Conservation (phyloP, 2,888 invertebrate genomes). For the Lissocephala sabroskyi region DNA sequence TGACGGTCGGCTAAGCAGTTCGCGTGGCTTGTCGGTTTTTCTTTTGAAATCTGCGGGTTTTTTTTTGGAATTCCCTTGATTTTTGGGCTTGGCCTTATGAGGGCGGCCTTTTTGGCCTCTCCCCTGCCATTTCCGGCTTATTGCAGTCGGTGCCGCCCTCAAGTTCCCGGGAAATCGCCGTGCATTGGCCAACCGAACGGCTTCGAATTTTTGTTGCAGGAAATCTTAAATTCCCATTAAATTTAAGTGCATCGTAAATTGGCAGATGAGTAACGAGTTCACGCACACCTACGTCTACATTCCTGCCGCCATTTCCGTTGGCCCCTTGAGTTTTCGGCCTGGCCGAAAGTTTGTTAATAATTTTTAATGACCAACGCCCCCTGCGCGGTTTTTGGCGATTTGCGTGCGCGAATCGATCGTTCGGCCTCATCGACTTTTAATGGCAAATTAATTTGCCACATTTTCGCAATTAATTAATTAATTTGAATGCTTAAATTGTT, state of each 20-base stretch:
- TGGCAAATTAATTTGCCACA: conserved; percentile 59
- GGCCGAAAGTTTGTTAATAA: conserved; percentile 40
- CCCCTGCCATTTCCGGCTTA: no score
- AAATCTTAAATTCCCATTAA: conserved; percentile 66
- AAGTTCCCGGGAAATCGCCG: no score
- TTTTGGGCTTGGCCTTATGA: neutral
- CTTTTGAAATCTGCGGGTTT: no score
- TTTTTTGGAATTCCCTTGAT: neutral
- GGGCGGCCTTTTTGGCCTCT: no score
- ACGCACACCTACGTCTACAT: conserved; percentile 15
- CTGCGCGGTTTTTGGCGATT: conserved; percentile 3
- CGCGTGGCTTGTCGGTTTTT: no score
- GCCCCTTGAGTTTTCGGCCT: conserved; percentile 20
- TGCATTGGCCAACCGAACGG: no score
- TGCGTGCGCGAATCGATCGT: conserved; percentile 23
- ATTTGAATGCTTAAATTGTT: conserved; percentile 51
- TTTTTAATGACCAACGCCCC: conserved; percentile 11
- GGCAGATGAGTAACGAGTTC: conserved; percentile 57
- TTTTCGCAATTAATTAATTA: conserved; percentile 59
- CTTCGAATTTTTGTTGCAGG: conserved; percentile 30
- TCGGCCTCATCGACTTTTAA: conserved; percentile 38
- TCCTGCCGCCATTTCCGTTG: conserved; percentile 42
- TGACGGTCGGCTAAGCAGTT: no score
- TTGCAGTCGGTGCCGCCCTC: neutral
- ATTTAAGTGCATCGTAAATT: conserved; percentile 63